A percentile compares a stretch with the other conserved stretches of the same genome.
Evolutionary conservation across 2,888 invertebrate species (phyloP).

Genomic region (Bellardia pandia): DNA sequence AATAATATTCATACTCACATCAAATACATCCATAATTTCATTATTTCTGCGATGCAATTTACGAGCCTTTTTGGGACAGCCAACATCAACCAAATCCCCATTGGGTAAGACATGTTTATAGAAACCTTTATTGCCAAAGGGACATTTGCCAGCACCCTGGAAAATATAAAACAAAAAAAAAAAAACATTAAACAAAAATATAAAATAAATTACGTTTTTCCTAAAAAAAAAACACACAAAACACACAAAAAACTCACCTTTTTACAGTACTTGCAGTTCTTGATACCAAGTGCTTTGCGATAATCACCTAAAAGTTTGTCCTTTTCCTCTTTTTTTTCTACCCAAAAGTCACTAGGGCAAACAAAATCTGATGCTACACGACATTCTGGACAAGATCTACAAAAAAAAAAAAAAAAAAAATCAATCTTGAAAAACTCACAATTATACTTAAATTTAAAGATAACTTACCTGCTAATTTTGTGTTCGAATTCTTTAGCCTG

Average conservation of each 20-base stretch:
- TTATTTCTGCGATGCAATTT: conserved; percentile 85
- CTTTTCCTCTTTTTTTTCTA: conserved; percentile 92
- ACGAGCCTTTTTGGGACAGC: conserved; percentile 87
- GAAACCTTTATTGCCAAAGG: conserved; percentile 95
- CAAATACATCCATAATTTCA: conserved; percentile 82
- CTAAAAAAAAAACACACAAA: too few species aligned
- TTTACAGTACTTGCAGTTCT: conserved; percentile 93
- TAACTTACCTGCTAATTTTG: conserved; percentile 88
- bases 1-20: conserved; percentile 79
- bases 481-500: conserved; percentile 91
- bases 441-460: background rate
- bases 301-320: conserved; percentile 90
- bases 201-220: too few species aligned
- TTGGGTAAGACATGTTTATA: conserved; percentile 92
- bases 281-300: conserved; percentile 89
- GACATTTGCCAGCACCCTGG: conserved; percentile 91
- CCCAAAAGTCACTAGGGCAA: conserved; percentile 93
- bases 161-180: conserved; percentile 37
- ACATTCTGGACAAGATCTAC: conserved; percentile 92
- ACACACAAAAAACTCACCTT: conserved; percentile 81
- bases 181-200: background rate
- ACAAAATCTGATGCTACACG: conserved; percentile 93
- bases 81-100: conserved; percentile 89
- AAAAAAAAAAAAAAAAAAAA: conserved; percentile 74
- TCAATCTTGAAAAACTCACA: background rate